Evolutionary conservation across 2,113 vertebrate genomes (phyloP).

Genomic region (Colossoma macropomum): DNA sequence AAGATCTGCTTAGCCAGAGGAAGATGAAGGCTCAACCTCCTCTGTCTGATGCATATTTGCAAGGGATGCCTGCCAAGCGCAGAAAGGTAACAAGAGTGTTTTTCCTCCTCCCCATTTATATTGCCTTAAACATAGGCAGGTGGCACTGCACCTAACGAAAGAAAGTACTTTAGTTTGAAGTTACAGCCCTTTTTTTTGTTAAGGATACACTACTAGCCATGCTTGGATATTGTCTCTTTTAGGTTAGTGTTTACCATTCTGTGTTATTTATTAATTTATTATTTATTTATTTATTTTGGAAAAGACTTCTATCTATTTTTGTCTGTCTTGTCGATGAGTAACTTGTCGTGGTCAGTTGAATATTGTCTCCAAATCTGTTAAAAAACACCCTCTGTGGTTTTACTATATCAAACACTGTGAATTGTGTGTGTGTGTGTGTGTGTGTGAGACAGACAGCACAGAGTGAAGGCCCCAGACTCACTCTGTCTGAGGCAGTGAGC

Average conservation of each 20-base stretch:
- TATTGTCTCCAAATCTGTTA: background rate
- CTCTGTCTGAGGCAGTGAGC: slow-evolving; percentile 88
- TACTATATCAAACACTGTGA: background rate
- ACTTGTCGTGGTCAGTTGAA: background rate
- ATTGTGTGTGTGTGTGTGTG: slow-evolving; percentile 11
- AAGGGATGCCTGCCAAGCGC: slow-evolving; percentile 93
- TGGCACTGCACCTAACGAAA: too few relatives aligned
- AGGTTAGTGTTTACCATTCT: too few relatives aligned
- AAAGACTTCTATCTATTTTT: background rate
- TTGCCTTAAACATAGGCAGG: too few relatives aligned
- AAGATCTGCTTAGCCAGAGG: slow-evolving; percentile 89
- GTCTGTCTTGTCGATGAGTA: background rate
- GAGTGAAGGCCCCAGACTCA: slow-evolving; percentile 83
- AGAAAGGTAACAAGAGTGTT: slow-evolving; percentile 80
- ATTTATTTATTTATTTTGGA: too few relatives aligned
- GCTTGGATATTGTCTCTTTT: too few relatives aligned
- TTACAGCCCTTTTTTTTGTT: too few relatives aligned
- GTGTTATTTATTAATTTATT: too few relatives aligned
- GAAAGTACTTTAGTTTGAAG: too few relatives aligned
- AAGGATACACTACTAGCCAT: too few relatives aligned
- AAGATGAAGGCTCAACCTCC: slow-evolving; percentile 91
- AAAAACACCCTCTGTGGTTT: background rate
- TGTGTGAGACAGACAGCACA: slow-evolving; percentile 82
- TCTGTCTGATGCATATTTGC: slow-evolving; percentile 89
- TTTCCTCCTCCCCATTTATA: too few relatives aligned